phyloP scores from a whole-genome alignment of 2,888 invertebrate genomes.

The Schrankia costaestrigalis region DNA sequence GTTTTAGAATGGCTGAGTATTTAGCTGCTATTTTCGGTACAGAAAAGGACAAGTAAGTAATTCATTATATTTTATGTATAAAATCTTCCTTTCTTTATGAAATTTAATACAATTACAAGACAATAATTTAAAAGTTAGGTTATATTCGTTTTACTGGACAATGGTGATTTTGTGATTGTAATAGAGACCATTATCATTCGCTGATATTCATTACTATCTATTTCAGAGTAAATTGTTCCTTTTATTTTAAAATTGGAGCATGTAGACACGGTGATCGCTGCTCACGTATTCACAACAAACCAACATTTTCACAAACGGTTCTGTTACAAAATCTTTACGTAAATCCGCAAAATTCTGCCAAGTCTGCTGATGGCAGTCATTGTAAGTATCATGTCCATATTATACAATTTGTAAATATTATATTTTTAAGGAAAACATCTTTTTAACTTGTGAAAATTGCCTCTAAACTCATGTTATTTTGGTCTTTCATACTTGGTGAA shows the following conservation, averaged over 20 bases:
- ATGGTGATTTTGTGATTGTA: too few relatives aligned
- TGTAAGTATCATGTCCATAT: constrained; percentile 79
- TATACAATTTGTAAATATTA: background rate
- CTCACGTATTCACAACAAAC: constrained; percentile 99
- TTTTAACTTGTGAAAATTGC: background rate
- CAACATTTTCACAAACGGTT: constrained; percentile 99
- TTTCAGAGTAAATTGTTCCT: constrained; percentile 98
- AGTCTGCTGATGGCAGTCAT: constrained; percentile 98
- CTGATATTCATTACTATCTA: too few relatives aligned
- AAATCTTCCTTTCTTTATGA: background rate
- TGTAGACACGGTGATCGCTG: constrained; percentile 99
- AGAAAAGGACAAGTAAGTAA: constrained; percentile 96
- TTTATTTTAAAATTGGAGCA: constrained; percentile 99
- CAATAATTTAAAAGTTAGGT: too few relatives aligned
- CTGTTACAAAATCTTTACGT: constrained; percentile 98
- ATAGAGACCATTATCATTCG: too few relatives aligned
- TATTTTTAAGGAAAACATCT: background rate
- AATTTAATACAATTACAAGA: background rate
- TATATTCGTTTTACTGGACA: too few relatives aligned
- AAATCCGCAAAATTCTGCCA: constrained; percentile 98
- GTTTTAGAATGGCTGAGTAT: constrained; percentile 93
- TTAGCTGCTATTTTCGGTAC: constrained; percentile 99
- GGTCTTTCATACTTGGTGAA: too few relatives aligned
- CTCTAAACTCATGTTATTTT: too few relatives aligned
- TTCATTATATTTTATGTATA: background rate